Conservation (phyloP, 2,113 vertebrate genomes). For the Phylloscopus whistleri region DNA sequence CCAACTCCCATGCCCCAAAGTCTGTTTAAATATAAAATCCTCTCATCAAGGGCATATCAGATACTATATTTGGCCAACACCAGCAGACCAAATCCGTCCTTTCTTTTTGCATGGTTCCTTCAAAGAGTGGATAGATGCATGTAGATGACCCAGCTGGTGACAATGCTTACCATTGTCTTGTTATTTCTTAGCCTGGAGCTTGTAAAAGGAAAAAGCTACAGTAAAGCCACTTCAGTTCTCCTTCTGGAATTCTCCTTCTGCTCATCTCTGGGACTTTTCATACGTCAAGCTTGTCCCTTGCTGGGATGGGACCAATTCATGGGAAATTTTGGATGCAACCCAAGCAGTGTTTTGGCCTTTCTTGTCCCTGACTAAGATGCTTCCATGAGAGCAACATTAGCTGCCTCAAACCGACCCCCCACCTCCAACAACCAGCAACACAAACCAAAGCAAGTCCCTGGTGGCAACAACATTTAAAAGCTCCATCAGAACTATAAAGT, state of each 20-base stretch:
- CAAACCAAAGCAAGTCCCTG: background rate
- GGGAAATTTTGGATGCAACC: background rate
- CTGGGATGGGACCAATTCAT: background rate
- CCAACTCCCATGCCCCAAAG: background rate
- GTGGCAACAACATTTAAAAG: background rate
- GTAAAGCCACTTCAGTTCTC: background rate
- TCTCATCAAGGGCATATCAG: background rate
- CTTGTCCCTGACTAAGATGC: background rate
- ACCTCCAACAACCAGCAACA: background rate
- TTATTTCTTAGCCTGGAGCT: background rate
- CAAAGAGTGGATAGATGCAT: background rate
- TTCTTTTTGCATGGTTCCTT: background rate
- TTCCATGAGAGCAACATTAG: background rate
- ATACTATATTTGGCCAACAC: background rate
- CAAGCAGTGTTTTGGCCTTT: background rate
- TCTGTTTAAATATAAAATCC: background rate
- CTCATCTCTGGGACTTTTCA: background rate
- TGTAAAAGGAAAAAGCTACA: background rate
- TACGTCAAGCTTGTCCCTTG: rapidly evolving
- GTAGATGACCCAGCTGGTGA: background rate
- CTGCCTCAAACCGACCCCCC: background rate
- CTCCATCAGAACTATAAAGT: background rate
- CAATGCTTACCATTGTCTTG: background rate
- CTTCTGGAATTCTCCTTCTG: background rate
- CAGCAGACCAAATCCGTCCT: background rate